phyloP scores from a whole-genome alignment of 2,888 invertebrate genomes.

The Sepiola atlantica region DNA sequence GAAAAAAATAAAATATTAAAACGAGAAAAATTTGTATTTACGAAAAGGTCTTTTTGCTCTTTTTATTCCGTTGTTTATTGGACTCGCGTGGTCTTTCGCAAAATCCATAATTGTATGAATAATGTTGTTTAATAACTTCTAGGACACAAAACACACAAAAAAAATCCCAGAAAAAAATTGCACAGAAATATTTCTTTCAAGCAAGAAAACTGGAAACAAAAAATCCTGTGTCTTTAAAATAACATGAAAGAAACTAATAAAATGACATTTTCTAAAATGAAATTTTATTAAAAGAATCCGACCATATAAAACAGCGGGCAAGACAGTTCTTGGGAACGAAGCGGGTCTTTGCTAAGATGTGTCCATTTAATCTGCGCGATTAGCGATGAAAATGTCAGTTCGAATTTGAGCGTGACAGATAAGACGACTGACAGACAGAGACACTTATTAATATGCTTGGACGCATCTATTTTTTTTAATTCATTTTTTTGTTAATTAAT shows the following conservation, averaged over 20 bases:
- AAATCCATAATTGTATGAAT: neutral
- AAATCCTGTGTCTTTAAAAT: neutral
- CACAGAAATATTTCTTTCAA: too few relatives aligned
- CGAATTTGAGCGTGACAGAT: too few relatives aligned
- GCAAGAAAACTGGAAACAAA: neutral
- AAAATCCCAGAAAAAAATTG: too few relatives aligned
- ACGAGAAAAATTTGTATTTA: neutral
- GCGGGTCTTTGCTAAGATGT: too few relatives aligned
- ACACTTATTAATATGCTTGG: too few relatives aligned
- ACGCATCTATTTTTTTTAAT: too few relatives aligned
- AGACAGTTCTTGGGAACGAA: too few relatives aligned
- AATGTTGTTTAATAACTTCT: neutral
- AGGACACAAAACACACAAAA: neutral
- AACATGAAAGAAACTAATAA: neutral
- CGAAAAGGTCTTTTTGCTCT: neutral
- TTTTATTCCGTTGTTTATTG: neutral
- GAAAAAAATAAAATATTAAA: neutral
- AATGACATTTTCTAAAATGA: neutral
- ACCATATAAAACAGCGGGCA: too few relatives aligned
- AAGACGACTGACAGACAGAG: too few relatives aligned
- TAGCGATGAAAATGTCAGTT: too few relatives aligned
- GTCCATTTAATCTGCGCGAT: too few relatives aligned
- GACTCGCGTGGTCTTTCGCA: neutral
- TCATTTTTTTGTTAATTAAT: too few relatives aligned
- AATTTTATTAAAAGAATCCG: neutral